A percentile compares a stretch with the other conserved stretches of the same genome.
These are phyloP conservation scores for Montipora capitata DNA, from an alignment of 92 coral and sea anemone genomes.

Conservation along the genomic window DNA sequence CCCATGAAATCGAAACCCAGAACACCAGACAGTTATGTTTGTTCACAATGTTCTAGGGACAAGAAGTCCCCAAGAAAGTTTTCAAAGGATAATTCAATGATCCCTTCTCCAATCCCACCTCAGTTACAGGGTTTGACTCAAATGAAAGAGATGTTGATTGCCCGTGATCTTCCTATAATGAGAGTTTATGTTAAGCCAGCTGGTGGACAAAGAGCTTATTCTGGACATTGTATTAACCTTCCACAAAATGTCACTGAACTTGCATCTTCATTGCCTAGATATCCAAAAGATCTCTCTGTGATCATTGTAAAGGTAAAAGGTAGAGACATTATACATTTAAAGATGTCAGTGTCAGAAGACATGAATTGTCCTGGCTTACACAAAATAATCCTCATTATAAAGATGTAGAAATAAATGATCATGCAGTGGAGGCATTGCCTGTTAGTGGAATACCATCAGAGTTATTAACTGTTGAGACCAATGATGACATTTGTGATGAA, in stretches of 20 bases:
- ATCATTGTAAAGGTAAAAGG: conserved; percentile 24
- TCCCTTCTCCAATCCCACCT: too few species aligned
- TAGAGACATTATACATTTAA: conserved; percentile 27
- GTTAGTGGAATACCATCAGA: conserved; percentile 38
- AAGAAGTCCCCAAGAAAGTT: conserved; percentile 56
- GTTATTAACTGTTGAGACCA: conserved; percentile 33
- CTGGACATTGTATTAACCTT: conserved; percentile 14
- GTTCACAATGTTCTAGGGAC: conserved; percentile 67
- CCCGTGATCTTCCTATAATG: conserved; percentile 29
- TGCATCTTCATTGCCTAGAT: conserved; percentile 7
- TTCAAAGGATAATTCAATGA: conserved; percentile 41
- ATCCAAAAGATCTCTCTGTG: conserved; percentile 51
- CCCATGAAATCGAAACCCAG: conserved; percentile 46
- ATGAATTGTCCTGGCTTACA: conserved; percentile 24
- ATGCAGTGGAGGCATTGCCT: conserved; percentile 38
- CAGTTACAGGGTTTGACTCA: conserved; percentile 7
- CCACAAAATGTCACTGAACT: conserved; percentile 31
- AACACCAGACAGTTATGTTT: conserved; percentile 35
- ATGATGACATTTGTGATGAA: conserved; percentile 40
- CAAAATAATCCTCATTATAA: conserved; percentile 19
- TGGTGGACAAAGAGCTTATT: conserved; percentile 70
- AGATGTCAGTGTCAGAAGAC: conserved; percentile 58
- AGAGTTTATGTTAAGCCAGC: conserved; percentile 72
- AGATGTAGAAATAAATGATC: conserved; percentile 34
- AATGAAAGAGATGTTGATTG: conserved; percentile 5